Base-by-base conservation (phyloP, 1,140 invertebrate genomes). In the Diachasmimorpha longicaudata region DNA sequence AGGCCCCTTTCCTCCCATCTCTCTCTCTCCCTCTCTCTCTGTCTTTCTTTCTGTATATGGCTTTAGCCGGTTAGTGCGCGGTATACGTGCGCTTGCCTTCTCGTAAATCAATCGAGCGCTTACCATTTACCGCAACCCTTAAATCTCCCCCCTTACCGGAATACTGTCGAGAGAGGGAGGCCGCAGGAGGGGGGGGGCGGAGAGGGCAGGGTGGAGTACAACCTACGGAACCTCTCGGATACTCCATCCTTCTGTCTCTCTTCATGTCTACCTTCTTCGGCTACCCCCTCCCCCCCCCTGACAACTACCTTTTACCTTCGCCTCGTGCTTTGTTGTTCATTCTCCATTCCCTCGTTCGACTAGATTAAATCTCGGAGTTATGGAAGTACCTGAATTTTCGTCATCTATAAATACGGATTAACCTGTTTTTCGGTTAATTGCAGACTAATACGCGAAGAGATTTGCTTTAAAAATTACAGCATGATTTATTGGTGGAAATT, bases 41-140 rank as follows among this genome's bases (percentile, higher is more conserved):
- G 42, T 63, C 39, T 72, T 66, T 63, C 58, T 31, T 63, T 63
- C 58, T 25, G 6, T 63, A 63, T 63, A 63, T 25, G 23, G 58
- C 58, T 25, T 63, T 63, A 63, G 19, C 23, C 21, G 23, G 48
- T 52, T 52, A 52, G 48, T 52, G 48, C 48, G 58, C 58, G 23
- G 58, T 63, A 63, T 63, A 63, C 14, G 37, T 31, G 63, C 66
- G 69, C 66, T 68, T 44, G 55, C 58, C 25, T 67, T 73, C 74
- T 75, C 77, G 72, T 78, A 78, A 78, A 78, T 78, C 77, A 78
- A 78, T 78, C 77, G 77, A 44, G 63, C 73, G 55, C 77, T 78
- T 75, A 74, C 67, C 70, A 72, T 78, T 73, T 78, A 78, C 77
- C 74, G 39, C 70, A 78, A 78, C 74, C 77, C 77, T 78, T 78